Evolutionary conservation across 2,113 vertebrate genomes (phyloP), one percentile per base, ranked within the genome.

Genomic region (Triplophysa tibetana): DNA sequence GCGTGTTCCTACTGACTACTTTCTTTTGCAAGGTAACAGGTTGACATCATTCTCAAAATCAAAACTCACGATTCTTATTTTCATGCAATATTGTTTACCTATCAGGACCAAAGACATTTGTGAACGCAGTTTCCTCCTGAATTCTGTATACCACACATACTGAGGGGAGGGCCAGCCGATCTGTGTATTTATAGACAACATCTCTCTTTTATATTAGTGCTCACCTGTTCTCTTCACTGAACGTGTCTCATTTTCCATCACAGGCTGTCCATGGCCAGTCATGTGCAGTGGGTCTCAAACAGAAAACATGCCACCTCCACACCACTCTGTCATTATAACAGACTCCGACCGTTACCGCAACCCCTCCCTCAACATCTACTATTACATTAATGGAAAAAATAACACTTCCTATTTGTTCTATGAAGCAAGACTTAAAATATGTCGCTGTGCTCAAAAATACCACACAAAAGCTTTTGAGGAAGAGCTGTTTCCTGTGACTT

Each of bases 21-120:
- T 98, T 86, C 91, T 98, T 41, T 89, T 98, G 17, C 96, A 96
- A 86, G 96, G 96, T 97, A 38, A 86, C 2, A 43, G 14, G 17
- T 17, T 26, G 50, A 14, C 17, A 17, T 45, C 43, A 12, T 38
- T 38, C 33, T 38, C 33, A 38, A 33, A 33, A 33, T 33, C 33
- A 33, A 38, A 38, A 38, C 5, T 7, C 6, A 3, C 13, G 16
- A 50, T 50, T 50, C 11, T 3, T 12, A 56, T 16, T 17, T 19
- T 56, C 17, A 5, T 8, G 17, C 3, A 56, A 56, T 17, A 56
- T 4, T 13, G 14, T 50, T 50, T 50, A 4, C 4, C 11, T 56
- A 8, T 8, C 2, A 7, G 54, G 16, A 8, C 8, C 6, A 60
- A 29, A 45, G 16, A 61, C 14, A 72, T 62, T 66, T 76, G n/a